Conservation (phyloP, 2,888 invertebrate species). For the Polydrusus tereticollis region DNA sequence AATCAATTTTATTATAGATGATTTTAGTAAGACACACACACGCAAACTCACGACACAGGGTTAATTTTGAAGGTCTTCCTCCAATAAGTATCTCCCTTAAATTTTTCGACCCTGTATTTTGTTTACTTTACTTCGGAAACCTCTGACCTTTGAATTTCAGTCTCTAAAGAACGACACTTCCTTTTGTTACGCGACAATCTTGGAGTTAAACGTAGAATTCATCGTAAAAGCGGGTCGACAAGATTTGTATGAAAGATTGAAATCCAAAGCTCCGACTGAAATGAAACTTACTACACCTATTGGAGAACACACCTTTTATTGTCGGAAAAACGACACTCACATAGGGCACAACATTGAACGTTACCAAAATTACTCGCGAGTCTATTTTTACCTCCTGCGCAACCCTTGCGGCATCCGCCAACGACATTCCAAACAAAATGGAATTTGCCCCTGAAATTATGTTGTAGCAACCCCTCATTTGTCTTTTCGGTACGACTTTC, state of each 20-base stretch:
- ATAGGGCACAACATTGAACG: constrained; percentile 36
- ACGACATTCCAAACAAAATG: constrained; percentile 58
- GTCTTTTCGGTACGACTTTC: constrained; percentile 51
- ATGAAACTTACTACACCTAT: too few relatives aligned
- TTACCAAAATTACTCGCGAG: constrained; percentile 27
- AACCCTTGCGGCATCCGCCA: constrained; percentile 57
- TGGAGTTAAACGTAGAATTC: too few relatives aligned
- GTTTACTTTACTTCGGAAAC: too few relatives aligned
- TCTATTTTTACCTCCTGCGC: constrained; percentile 56
- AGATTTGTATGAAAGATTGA: too few relatives aligned
- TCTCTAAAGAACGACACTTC: too few relatives aligned
- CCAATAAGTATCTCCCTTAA: too few relatives aligned
- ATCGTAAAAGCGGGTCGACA: too few relatives aligned
- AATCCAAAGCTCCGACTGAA: too few relatives aligned
- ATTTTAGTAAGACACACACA: constrained; percentile 3
- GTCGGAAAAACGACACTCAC: constrained; percentile 27
- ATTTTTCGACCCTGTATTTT: too few relatives aligned
- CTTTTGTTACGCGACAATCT: too few relatives aligned
- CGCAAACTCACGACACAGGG: not conserved
- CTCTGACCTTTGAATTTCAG: too few relatives aligned
- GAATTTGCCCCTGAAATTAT: constrained; percentile 57
- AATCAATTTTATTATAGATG: not conserved
- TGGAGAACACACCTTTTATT: not conserved
- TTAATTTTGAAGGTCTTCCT: not conserved
- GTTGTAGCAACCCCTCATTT: constrained; percentile 56